Percentiles rank a stretch among this genome's conserved stretches.
Evolutionary conservation across 2,797 vertebrate genomes (phyloP).

Genomic region (Octomys mimax): DNA sequence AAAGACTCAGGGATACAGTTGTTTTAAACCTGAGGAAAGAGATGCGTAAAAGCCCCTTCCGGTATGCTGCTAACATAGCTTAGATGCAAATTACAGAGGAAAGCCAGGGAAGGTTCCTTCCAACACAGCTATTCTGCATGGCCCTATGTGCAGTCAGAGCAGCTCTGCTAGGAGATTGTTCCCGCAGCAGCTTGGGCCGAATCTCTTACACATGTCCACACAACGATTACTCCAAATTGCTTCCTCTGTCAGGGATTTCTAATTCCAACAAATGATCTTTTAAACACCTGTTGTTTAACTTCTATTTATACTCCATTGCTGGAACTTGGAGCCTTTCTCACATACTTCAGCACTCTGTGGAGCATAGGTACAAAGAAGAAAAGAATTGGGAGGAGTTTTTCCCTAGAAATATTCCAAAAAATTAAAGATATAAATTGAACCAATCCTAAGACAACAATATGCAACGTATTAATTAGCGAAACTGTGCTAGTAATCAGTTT

Average conservation of each 20-base stretch:
- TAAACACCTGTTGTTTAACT: slow-evolving; percentile 61
- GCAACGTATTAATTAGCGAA: no score
- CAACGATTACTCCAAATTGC: slow-evolving; percentile 54
- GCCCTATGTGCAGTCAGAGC: neutral
- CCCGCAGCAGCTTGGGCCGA: neutral
- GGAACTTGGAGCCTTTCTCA: slow-evolving; percentile 30
- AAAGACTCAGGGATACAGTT: neutral
- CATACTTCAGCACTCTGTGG: slow-evolving; percentile 34
- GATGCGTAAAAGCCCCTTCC: neutral
- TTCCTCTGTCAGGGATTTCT: slow-evolving; percentile 62
- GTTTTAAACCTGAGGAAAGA: neutral
- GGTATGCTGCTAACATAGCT: slow-evolving; percentile 8
- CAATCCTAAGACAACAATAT: no score
- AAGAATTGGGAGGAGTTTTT: neutral
- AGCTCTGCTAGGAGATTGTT: slow-evolving; percentile 35
- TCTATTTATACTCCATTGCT: slow-evolving; percentile 32
- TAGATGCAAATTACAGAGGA: neutral
- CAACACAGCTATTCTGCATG: neutral
- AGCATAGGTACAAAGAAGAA: slow-evolving; percentile 50
- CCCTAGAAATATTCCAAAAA: neutral
- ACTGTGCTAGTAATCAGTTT: no score
- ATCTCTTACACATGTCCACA: slow-evolving; percentile 5
- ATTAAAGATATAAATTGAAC: neutral
- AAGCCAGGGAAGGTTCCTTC: neutral
- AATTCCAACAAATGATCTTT: slow-evolving; percentile 66